Evolutionary conservation across 2,797 vertebrate species (phyloP).

Genomic region (Rachycentron canadum): DNA sequence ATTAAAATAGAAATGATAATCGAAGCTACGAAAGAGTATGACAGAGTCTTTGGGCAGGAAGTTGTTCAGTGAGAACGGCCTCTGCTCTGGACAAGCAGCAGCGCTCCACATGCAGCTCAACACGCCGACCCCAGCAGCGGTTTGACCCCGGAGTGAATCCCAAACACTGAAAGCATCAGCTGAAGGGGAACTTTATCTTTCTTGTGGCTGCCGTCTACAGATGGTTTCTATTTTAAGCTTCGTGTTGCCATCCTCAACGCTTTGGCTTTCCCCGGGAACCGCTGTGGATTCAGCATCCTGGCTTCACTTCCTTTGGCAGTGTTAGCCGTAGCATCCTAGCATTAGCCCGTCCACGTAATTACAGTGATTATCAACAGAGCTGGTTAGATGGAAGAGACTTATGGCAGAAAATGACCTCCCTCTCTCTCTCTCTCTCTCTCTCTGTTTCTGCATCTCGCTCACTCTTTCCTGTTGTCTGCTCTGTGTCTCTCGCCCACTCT

Average conservation of each 20-base stretch:
- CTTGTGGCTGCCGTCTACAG: slow-evolving; percentile 4
- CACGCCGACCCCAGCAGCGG: too few relatives aligned
- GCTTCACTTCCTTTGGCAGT: slow-evolving; percentile 13
- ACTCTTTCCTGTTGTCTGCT: slow-evolving; percentile 10
- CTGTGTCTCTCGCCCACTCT: slow-evolving; percentile 23
- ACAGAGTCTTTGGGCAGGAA: not conserved
- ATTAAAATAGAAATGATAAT: not conserved
- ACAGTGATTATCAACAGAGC: slow-evolving; percentile 55
- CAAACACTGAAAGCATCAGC: not conserved
- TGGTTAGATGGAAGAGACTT: not conserved
- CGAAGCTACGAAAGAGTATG: not conserved
- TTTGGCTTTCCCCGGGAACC: not conserved
- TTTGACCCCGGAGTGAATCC: not conserved
- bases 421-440: not conserved
- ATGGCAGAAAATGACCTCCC: slow-evolving; percentile 24
- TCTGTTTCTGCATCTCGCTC: slow-evolving; percentile 9
- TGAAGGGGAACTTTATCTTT: not conserved
- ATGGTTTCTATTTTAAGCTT: slow-evolving; percentile 22
- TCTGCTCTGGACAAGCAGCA: not conserved
- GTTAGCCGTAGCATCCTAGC: slow-evolving; percentile 60
- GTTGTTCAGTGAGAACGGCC: not conserved
- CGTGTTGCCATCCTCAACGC: not conserved
- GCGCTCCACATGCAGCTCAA: not conserved
- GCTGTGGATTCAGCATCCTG: slow-evolving; percentile 33
- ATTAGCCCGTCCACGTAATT: slow-evolving; percentile 60